Conservation (phyloP, 1,140 invertebrate genomes). For the Ostrea denselamellosa region DNA sequence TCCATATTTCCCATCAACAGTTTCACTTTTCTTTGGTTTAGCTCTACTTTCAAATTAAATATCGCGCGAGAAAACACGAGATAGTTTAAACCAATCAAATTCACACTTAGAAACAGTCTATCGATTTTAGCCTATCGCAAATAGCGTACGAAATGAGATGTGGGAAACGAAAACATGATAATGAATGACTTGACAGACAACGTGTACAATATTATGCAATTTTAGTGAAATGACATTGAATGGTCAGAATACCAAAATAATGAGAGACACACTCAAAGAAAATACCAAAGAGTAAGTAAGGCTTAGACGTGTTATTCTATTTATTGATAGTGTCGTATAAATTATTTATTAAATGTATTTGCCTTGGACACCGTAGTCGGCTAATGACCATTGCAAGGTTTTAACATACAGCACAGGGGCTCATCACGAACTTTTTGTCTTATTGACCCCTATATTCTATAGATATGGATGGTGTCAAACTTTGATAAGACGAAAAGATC, state of each 20-base stretch:
- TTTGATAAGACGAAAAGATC: too few relatives aligned
- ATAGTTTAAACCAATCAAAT: neutral
- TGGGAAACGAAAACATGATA: constrained; percentile 12
- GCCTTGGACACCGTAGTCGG: too few relatives aligned
- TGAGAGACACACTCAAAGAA: constrained; percentile 16
- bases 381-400: too few relatives aligned
- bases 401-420: too few relatives aligned
- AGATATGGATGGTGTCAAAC: too few relatives aligned
- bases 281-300: constrained; percentile 2
- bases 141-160: neutral
- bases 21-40: neutral
- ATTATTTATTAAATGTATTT: too few relatives aligned
- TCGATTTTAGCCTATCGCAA: neutral
- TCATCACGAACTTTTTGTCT: too few relatives aligned
- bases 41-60: constrained; percentile 24
- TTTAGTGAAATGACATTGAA: neutral
- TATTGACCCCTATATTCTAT: too few relatives aligned
- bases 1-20: neutral
- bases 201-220: neutral
- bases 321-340: too few relatives aligned
- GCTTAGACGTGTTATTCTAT: too few relatives aligned
- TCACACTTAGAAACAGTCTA: neutral
- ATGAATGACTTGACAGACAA: neutral
- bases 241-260: neutral
- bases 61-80: constrained; percentile 19